Evolutionary conservation across 2,888 invertebrate species (phyloP).

Genomic region (Dicyrtoma fusca): DNA sequence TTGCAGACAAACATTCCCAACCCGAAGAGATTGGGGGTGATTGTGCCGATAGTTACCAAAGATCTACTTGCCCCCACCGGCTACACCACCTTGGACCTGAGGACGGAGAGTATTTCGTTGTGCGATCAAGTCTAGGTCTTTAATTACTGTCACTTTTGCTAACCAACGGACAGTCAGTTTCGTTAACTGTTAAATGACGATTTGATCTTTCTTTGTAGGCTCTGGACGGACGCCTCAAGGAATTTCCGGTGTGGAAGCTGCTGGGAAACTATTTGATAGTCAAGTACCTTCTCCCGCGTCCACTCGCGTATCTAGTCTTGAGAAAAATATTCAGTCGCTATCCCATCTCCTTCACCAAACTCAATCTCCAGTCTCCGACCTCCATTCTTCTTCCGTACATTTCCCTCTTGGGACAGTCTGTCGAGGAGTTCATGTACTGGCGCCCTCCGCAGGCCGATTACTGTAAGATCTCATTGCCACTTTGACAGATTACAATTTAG

Average conservation of each 20-base stretch:
- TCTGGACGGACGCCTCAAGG: conserved; percentile 1
- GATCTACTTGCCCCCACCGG: conserved; percentile 22
- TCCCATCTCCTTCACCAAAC: conserved; percentile 34
- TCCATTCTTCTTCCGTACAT: conserved; percentile 24
- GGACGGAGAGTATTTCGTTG: conserved; percentile 6
- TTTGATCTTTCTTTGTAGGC: too few species aligned
- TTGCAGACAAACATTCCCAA: conserved; percentile 36
- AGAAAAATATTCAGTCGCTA: conserved; percentile 24
- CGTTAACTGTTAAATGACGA: too few species aligned
- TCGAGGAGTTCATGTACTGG: conserved; percentile 40
- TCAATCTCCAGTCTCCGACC: conserved; percentile 26
- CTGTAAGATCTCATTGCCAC: conserved; percentile 33
- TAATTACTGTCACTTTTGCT: too few species aligned
- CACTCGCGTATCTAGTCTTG: conserved; percentile 16
- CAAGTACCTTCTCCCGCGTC: conserved; percentile 32
- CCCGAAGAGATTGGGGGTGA: conserved; percentile 34
- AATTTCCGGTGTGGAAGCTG: conserved; percentile 35
- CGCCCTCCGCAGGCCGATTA: conserved; percentile 35
- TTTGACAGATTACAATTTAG: too few species aligned
- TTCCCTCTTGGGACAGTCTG: conserved; percentile 37
- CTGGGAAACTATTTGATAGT: conserved; percentile 34
- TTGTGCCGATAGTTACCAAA: conserved; percentile 2
- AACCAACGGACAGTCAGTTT: too few species aligned
- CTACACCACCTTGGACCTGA: conserved; percentile 12
- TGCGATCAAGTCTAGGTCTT: neutral